Evolutionary conservation across 1,140 invertebrate species (phyloP), one percentile per base, ranked within the genome.

Genomic region (Drosophila serrata): DNA sequence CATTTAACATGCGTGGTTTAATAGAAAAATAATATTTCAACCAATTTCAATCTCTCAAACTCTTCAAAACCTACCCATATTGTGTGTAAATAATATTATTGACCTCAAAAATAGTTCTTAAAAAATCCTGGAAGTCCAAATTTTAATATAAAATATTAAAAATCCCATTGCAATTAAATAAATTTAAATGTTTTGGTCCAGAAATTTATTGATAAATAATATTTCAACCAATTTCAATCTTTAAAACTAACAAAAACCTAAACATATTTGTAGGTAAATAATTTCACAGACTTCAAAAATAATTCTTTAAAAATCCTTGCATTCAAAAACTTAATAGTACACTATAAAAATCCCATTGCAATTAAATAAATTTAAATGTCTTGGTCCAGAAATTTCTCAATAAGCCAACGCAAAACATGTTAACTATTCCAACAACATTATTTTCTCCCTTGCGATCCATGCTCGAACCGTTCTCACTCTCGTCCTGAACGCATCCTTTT

Each of bases 361-460:
- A 56, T 39, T 29, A 39, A 19, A 17, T 56, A 22, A 22, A 39
- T 29, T 40, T 9, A 22, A 31, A 59, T 33, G 59, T 63, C 13
- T 29, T 19, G 0, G 15, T 31, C 51, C 60, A 58, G 3, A 24
- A 55, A 55, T 37, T n/a, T 13, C 13, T 31, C 48, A n/a, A 35
- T 48, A 46, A 17, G 22, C 62, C 48, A 63, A n/a, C 8, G 33
- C 59, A 61, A 61, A 75, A 51, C 49, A 69, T 75, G 51, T 68
- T 82, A 75, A 74, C 67, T 37, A 56, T 56, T 42, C 75, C 69
- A 70, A 62, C 53, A 46, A 48, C 46, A 39, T 22, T 9, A 55
- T 37, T 33, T 57, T n/a, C 12, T 57, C 19, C 12, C 43, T 24
- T 27, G 42, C 39, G 12, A 22, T 57, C 49, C 22, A n/a, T 37